phyloP scores from a whole-genome alignment of 35 echinoderm and acorn worm genomes.

The Chiridota heheva region DNA sequence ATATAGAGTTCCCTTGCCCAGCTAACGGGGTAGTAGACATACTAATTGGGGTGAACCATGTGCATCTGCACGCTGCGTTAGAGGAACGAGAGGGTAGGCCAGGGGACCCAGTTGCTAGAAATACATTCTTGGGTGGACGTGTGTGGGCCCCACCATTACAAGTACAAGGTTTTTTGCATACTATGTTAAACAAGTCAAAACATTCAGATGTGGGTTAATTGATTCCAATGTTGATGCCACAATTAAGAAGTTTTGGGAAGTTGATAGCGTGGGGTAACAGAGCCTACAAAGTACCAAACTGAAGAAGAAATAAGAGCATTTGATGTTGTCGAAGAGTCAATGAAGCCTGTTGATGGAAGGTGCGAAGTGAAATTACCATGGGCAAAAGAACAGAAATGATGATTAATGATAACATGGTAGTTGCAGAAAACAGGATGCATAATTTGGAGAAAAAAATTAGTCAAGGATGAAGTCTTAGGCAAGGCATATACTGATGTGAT shows the following conservation, averaged over 20 bases:
- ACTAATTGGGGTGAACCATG: slow-evolving; percentile 21
- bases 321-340: neutral
- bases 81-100: neutral
- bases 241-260: slow-evolving; percentile 52
- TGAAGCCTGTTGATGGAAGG: slow-evolving; percentile 21
- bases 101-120: slow-evolving; percentile 31
- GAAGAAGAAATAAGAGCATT: slow-evolving; percentile 23
- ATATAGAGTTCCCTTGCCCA: slow-evolving; percentile 13
- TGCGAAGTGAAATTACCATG: slow-evolving; percentile 39
- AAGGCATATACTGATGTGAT: slow-evolving; percentile 29
- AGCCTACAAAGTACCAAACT: neutral
- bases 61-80: slow-evolving; percentile 4
- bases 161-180: slow-evolving; percentile 1
- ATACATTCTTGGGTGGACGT: slow-evolving; percentile 32
- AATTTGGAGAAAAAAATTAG: slow-evolving; percentile 34
- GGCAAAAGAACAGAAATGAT: neutral
- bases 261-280: slow-evolving; percentile 3
- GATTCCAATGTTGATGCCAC: no score
- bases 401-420: neutral
- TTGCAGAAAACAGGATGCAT: slow-evolving; percentile 20
- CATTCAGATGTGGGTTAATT: slow-evolving; percentile 5
- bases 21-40: slow-evolving; percentile 17
- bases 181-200: slow-evolving; percentile 25
- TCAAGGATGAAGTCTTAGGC: neutral
- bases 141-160: slow-evolving; percentile 18